These are phyloP conservation scores for Phoxinus phoxinus DNA, from an alignment of 2,113 vertebrate genomes.

Conservation along the genomic window DNA sequence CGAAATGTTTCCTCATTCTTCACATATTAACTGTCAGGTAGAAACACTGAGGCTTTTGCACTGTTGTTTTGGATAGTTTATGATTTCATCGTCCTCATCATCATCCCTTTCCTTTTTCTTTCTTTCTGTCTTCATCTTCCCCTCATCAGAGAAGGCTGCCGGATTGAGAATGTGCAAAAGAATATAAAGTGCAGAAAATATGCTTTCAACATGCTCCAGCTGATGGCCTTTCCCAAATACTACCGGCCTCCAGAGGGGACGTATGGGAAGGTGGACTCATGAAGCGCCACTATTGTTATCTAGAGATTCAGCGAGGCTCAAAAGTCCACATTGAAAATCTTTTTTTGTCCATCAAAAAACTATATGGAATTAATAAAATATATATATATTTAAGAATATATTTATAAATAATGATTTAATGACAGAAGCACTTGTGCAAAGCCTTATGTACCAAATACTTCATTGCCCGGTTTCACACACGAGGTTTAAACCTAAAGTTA, in stretches of 20 bases:
- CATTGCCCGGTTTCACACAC: too few species aligned
- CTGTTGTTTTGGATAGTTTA: not conserved
- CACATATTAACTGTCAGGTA: not conserved
- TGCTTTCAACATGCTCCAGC: constrained; percentile 98
- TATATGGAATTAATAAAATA: not conserved
- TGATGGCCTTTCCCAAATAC: constrained; percentile 97
- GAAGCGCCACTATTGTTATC: constrained; percentile 58
- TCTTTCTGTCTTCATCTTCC: constrained; percentile 60
- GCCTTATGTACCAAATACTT: not conserved
- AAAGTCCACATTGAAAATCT: not conserved
- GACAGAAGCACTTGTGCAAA: not conserved
- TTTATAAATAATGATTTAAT: not conserved
- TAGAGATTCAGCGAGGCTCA: not conserved
- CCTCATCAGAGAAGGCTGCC: constrained; percentile 96
- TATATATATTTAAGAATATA: not conserved
- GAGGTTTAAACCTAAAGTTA: too few species aligned
- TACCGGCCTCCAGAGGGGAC: constrained; percentile 98
- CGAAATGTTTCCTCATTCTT: constrained; percentile 1
- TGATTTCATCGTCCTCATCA: not conserved
- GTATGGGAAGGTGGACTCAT: constrained; percentile 95
- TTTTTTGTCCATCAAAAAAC: too few species aligned
- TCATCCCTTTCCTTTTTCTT: constrained; percentile 49
- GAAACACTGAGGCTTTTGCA: not conserved
- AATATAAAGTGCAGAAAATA: constrained; percentile 98
- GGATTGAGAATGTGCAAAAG: constrained; percentile 99